These are phyloP conservation scores for Megalonaias nervosa DNA, from an alignment of 1,140 invertebrate genomes.

Conservation along the genomic window DNA sequence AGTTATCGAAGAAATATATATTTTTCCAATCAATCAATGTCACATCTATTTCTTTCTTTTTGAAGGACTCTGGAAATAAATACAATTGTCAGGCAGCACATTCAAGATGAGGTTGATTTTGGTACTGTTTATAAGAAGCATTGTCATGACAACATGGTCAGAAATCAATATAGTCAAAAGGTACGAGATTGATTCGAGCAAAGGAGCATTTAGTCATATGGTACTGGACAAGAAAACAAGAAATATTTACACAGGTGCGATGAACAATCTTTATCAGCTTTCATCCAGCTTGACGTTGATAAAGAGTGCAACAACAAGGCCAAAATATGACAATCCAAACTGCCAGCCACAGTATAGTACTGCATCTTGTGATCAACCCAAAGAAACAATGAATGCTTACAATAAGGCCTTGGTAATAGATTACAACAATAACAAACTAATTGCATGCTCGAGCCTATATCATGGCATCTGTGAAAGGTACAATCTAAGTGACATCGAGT, in stretches of 20 bases:
- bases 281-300: conserved; percentile 85
- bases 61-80: too few species aligned
- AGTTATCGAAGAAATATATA: too few species aligned
- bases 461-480: conserved; percentile 63
- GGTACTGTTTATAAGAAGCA: background rate
- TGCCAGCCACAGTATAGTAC: conserved; percentile 75
- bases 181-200: conserved; percentile 19
- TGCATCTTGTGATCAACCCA: conserved; percentile 2
- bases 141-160: conserved; percentile 7
- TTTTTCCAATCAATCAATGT: too few species aligned
- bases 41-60: too few species aligned
- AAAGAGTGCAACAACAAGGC: conserved; percentile 88
- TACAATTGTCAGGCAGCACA: too few species aligned
- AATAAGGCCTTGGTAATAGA: conserved; percentile 98
- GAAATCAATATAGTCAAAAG: background rate
- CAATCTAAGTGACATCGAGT: conserved; percentile 73
- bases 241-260: conserved; percentile 84
- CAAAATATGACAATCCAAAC: conserved; percentile 89
- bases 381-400: conserved; percentile 87
- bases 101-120: background rate
- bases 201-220: conserved; percentile 81
- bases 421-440: conserved; percentile 89
- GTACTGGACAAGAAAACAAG: conserved; percentile 94
- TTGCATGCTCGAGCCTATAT: conserved; percentile 92
- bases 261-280: conserved; percentile 80